Percentiles rank a stretch among this genome's conserved stretches.
Evolutionary conservation across 2,888 invertebrate species (phyloP).

Genomic region (Cacoxenus indagator): DNA sequence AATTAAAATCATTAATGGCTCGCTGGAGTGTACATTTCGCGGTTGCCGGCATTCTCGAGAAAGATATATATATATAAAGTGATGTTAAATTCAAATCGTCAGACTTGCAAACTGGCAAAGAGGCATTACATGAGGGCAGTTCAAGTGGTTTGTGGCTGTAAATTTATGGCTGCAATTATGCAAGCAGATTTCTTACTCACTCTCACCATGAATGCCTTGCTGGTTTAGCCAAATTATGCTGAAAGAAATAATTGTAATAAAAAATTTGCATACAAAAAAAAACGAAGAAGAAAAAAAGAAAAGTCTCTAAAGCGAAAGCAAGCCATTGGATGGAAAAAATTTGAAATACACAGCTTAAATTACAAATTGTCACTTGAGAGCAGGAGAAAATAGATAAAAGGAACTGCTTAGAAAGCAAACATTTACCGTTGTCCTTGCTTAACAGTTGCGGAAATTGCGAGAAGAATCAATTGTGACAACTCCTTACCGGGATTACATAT

Average conservation of each 20-base stretch:
- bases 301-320: no score
- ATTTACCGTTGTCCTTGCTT: not conserved
- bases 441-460: not conserved
- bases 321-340: not conserved
- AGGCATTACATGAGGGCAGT: conserved; percentile 30
- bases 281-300: not conserved
- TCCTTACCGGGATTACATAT: conserved; percentile 7
- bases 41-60: conserved; percentile 1
- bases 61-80: conserved; percentile 22
- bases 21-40: conserved; percentile 27
- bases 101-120: conserved; percentile 35
- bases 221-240: conserved; percentile 1
- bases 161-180: conserved; percentile 65
- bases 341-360: not conserved
- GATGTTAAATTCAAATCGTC: conserved; percentile 45
- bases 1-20: conserved; percentile 58
- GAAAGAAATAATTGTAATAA: conserved; percentile 52
- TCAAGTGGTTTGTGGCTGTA: conserved; percentile 42
- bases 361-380: conserved; percentile 3
- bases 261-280: conserved; percentile 57
- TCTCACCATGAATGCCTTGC: conserved; percentile 23
- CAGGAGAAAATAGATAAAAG: not conserved
- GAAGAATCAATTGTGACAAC: conserved; percentile 11
- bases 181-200: conserved; percentile 46
- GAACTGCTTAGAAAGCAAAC: not conserved